A percentile compares a stretch with the other conserved stretches of the same genome.
phyloP scores from a whole-genome alignment of 2,888 invertebrate species.

The Druceiella hillmani region DNA sequence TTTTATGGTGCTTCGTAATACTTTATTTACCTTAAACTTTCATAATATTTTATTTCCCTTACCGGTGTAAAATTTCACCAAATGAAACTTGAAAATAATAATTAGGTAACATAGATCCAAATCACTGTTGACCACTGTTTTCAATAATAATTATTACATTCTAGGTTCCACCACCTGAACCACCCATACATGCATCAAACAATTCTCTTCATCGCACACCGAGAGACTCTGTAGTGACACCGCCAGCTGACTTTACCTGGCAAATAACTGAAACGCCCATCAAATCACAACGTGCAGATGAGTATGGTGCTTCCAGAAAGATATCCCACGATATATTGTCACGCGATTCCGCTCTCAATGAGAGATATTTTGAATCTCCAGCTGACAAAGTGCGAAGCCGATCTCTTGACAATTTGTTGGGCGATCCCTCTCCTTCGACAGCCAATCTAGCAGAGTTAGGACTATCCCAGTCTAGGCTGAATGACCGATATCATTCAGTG shows the following conservation, averaged over 20 bases:
- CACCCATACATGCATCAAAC: conserved; percentile 39
- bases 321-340: conserved; percentile 73
- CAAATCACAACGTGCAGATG: conserved; percentile 12
- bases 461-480: conserved; percentile 78
- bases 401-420: conserved; percentile 76
- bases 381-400: conserved; percentile 71
- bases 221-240: too few relatives aligned
- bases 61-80: too few relatives aligned
- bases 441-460: conserved; percentile 68
- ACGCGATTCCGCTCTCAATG: conserved; percentile 78
- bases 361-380: conserved; percentile 74
- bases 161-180: conserved; percentile 63
- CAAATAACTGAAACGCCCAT: conserved; percentile 32
- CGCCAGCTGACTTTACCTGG: too few relatives aligned
- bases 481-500: conserved; percentile 84
- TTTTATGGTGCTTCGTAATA: too few relatives aligned
- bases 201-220: too few relatives aligned
- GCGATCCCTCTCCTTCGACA: conserved; percentile 58
- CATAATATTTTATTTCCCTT: too few relatives aligned
- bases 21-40: too few relatives aligned
- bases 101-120: too few relatives aligned
- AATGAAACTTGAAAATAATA: too few relatives aligned
- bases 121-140: too few relatives aligned
- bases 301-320: conserved; percentile 46
- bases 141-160: conserved; percentile 9